Base-by-base conservation (phyloP, 2,888 invertebrate species). In the Elegia similella region DNA sequence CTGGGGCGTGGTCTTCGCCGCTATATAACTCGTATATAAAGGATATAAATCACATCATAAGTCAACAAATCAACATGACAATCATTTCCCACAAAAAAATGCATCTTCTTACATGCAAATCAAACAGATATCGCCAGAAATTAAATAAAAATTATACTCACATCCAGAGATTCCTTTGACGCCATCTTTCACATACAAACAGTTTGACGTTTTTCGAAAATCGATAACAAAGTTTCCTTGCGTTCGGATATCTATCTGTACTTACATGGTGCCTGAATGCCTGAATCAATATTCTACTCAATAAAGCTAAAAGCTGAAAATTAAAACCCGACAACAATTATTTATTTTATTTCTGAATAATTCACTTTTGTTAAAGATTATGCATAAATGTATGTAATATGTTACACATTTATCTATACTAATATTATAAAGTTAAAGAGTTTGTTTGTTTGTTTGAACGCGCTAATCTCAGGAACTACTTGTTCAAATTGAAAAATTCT, bases 101-200 rank as follows among this genome's bases (percentile, higher is more conserved):
- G 17, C n/a, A 53, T 29, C 57, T 56, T 47, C 17, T 30, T 52
- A 32, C 2, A 29, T 46, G 43, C 48, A 62, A 58, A 59, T 34
- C 55, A 52, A 38, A 48, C 52, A 62, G 62, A 29, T 66, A 59
- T 55, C 60, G 57, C 58, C 64, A 57, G 63, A 59, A 57, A 64
- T 67, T 60, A 62, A 66, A 63, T 60, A 73, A 67, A 75, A 69
- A 16, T 38, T 1, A 74, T 82, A 91, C 91, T 91, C 72, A 91
- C 91, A 78, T 91, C 91, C 62, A 91, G 84, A 73, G 91, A 91
- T 77, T 91, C 91, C 88, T 91, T 91, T 63, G 91, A 91, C 91
- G 91, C 91, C 91, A 91, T 91, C 76, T 88, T 89, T 86, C 88
- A 84, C 83, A 82, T 82, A 86, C 84, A 88, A 86, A 85, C 83